phyloP scores from a whole-genome alignment of 2,888 invertebrate species.

The Drosophila maculinotata region DNA sequence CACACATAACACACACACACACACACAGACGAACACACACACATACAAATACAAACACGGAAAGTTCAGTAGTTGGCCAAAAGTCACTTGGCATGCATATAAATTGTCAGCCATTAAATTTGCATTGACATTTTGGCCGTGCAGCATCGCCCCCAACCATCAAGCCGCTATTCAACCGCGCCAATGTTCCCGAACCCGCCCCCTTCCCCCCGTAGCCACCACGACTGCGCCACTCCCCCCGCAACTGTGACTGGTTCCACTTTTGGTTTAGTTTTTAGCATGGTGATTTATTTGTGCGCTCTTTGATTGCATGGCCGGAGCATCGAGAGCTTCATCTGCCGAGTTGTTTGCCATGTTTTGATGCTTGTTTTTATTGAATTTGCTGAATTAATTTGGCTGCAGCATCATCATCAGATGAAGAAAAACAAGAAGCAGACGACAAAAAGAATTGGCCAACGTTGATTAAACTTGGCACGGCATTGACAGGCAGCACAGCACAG shows the following conservation, averaged over 20 bases:
- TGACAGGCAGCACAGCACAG: slow-evolving; percentile 44
- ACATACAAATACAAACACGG: slow-evolving; percentile 20
- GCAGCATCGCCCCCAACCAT: slow-evolving; percentile 27
- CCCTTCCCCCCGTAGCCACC: background rate
- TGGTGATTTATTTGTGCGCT: slow-evolving; percentile 75
- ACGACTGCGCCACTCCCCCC: too few relatives aligned
- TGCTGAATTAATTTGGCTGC: slow-evolving; percentile 76
- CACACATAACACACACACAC: slow-evolving; percentile 25
- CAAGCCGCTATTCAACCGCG: background rate
- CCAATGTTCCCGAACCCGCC: background rate
- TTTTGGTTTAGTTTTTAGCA: slow-evolving; percentile 67
- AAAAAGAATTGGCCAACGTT: slow-evolving; percentile 58
- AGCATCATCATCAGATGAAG: slow-evolving; percentile 42
- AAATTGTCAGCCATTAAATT: slow-evolving; percentile 80
- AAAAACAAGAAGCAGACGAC: slow-evolving; percentile 19
- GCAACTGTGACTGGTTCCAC: too few relatives aligned
- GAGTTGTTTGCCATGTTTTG: slow-evolving; percentile 70
- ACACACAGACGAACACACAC: slow-evolving; percentile 4
- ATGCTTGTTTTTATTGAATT: slow-evolving; percentile 79
- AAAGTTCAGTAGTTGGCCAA: slow-evolving; percentile 79
- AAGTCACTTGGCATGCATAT: slow-evolving; percentile 81
- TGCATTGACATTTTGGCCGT: slow-evolving; percentile 79
- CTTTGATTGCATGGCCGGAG: slow-evolving; percentile 70
- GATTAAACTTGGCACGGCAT: slow-evolving; percentile 69
- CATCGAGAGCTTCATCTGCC: slow-evolving; percentile 31